phyloP scores from a whole-genome alignment of 2,888 invertebrate genomes.

The Metopia argyrocephala region DNA sequence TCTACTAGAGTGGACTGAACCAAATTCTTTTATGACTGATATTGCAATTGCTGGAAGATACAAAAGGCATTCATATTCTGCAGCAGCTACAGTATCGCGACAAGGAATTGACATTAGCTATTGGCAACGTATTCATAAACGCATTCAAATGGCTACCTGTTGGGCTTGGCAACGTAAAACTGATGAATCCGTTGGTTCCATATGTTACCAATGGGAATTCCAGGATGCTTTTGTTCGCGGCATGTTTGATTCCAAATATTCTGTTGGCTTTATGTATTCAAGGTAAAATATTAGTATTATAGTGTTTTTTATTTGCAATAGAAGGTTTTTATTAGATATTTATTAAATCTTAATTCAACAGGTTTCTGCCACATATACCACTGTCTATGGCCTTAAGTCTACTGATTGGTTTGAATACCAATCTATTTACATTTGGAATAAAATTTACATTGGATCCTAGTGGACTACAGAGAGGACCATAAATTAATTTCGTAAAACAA shows the following conservation, averaged over 20 bases:
- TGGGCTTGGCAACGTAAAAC: conserved; percentile 73
- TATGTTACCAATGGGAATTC: conserved; percentile 77
- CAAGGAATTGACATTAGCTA: conserved; percentile 76
- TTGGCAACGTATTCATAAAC: conserved; percentile 76
- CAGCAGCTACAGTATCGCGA: conserved; percentile 74
- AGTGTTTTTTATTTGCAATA: no score
- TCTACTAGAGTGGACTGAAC: conserved; percentile 74
- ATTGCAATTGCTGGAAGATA: conserved; percentile 74
- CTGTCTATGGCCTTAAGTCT: conserved; percentile 75
- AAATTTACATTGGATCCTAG: conserved; percentile 76
- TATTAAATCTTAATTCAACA: conserved; percentile 64
- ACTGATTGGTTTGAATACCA: conserved; percentile 73
- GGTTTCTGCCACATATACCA: conserved; percentile 72
- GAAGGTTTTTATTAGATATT: no score
- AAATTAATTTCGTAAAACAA: conserved; percentile 9
- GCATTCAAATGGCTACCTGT: conserved; percentile 76
- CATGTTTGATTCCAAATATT: conserved; percentile 76
- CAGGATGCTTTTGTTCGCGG: conserved; percentile 73
- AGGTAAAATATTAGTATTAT: no score
- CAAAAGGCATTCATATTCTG: conserved; percentile 69
- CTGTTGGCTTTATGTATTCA: conserved; percentile 76
- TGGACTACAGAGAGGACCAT: conserved; percentile 70
- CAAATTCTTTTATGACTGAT: conserved; percentile 68
- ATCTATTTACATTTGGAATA: conserved; percentile 76
- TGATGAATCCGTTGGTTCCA: conserved; percentile 73